phyloP scores from a whole-genome alignment of 2,888 invertebrate genomes.

The Fragum whitleyi region DNA sequence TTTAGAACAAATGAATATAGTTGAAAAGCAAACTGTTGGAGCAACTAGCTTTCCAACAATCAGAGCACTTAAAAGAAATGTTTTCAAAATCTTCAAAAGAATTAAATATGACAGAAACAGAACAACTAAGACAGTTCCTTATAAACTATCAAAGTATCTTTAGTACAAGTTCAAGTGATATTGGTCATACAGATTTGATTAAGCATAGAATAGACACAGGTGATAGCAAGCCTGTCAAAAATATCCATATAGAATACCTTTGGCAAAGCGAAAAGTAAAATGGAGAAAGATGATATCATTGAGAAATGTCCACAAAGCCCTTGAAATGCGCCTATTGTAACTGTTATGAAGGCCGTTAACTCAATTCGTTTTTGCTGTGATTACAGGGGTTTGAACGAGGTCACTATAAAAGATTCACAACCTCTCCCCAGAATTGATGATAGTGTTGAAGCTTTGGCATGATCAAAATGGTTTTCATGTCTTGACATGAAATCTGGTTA shows the following conservation, averaged over 20 bases:
- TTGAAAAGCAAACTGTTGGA: background rate
- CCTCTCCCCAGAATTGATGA: slow-evolving; percentile 66
- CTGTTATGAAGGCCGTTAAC: slow-evolving; percentile 56
- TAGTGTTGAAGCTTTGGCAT: slow-evolving; percentile 48
- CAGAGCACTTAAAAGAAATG: slow-evolving; percentile 34
- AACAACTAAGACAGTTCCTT: slow-evolving; percentile 28
- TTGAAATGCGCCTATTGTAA: slow-evolving; percentile 58
- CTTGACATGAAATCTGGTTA: slow-evolving; percentile 60
- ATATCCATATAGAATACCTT: slow-evolving; percentile 47
- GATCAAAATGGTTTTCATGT: slow-evolving; percentile 46
- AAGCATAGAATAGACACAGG: slow-evolving; percentile 49
- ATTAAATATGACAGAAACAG: slow-evolving; percentile 14
- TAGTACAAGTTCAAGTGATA: slow-evolving; percentile 34
- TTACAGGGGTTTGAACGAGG: slow-evolving; percentile 53
- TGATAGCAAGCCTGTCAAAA: slow-evolving; percentile 43
- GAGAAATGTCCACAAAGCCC: slow-evolving; percentile 49
- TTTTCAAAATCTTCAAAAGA: slow-evolving; percentile 33
- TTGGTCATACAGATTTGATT: slow-evolving; percentile 36
- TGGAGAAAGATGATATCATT: slow-evolving; percentile 39
- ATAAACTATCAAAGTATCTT: slow-evolving; percentile 39
- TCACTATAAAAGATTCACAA: slow-evolving; percentile 60
- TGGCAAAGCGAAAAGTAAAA: slow-evolving; percentile 44
- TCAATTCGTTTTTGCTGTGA: no score
- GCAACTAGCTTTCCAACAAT: background rate
- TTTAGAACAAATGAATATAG: background rate